Conservation (phyloP, 2,797 vertebrate genomes). For the Myotis vivesi region DNA sequence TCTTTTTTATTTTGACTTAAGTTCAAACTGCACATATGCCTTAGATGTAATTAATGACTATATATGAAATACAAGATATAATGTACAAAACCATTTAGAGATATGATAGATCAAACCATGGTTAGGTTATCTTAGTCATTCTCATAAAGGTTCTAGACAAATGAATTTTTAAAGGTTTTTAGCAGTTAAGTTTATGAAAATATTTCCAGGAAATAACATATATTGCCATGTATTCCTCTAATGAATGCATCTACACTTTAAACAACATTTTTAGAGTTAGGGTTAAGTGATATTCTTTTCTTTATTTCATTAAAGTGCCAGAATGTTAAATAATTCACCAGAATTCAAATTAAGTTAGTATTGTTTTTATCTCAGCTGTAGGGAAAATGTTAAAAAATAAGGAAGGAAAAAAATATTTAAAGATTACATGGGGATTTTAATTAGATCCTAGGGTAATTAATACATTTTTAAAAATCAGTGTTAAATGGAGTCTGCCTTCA, state of each 20-base stretch:
- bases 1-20: constrained; percentile 43
- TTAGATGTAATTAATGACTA: background rate
- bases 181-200: constrained; percentile 32
- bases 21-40: constrained; percentile 29
- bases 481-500: background rate
- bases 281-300: background rate
- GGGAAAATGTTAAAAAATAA: constrained; percentile 31
- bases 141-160: constrained; percentile 1
- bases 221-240: background rate
- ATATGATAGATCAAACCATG: background rate
- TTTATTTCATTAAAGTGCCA: background rate
- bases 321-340: constrained; percentile 25
- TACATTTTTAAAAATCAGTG: background rate
- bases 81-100: constrained; percentile 38
- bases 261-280: constrained; percentile 34
- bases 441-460: background rate
- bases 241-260: constrained; percentile 23
- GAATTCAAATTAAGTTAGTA: background rate
- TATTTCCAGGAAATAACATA: background rate
- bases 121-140: constrained; percentile 1
- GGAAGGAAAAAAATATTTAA: background rate
- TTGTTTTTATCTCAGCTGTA: background rate
- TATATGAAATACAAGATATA: background rate
- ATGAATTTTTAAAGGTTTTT: constrained; percentile 20
- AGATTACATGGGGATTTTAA: background rate